Base-by-base conservation (phyloP, 1,140 invertebrate genomes). In the Leptopilina clavipes region DNA sequence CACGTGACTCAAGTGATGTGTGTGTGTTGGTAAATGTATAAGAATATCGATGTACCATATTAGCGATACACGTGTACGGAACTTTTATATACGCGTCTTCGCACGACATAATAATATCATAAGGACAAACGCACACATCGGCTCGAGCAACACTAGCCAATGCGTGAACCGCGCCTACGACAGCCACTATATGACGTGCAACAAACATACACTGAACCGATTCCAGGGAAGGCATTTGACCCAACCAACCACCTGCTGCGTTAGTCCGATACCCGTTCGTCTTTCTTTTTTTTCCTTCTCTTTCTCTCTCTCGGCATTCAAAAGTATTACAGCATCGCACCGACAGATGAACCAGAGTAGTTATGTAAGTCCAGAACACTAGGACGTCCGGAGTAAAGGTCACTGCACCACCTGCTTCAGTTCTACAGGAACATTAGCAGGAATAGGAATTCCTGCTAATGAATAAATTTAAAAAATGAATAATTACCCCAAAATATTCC, bases 171-270 rank as follows among this genome's bases (percentile, higher is more conserved):
- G 44, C 78, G 74, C 72, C 81, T 79, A 79, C 73, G 77, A 48
- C 40, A n/a, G 71, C 76, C 78, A 78, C 79, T 74, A 48, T n/a
- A n/a, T 79, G 72, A 74, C 40, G 48, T 18, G 70, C 73, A 79
- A 80, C 81, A 65, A 25, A 65, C 59, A 65, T 65, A 65, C 22
- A 14, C 18, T 59, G 54, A 59, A 59, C 83, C 83, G 83, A 85
- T 85, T 85, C 83, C 76, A 72, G 83, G 70, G 82, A 85, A 83
- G 82, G 84, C 80, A 82, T 82, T 85, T 84, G 83, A 84, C 78
- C 83, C 79, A 83, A 77, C 70, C 77, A 85, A 82, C 84, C 84
- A 85, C 84, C 84, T 85, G 84, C 84, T 85, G 84, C 85, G 84
- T 85, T 85, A 82, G 78, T 70, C 80, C 65, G 78, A 82, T 83